Evolutionary conservation across 2,888 invertebrate species (phyloP), one percentile per base, ranked within the genome.

Genomic region (Sphecodes monilicornis): DNA sequence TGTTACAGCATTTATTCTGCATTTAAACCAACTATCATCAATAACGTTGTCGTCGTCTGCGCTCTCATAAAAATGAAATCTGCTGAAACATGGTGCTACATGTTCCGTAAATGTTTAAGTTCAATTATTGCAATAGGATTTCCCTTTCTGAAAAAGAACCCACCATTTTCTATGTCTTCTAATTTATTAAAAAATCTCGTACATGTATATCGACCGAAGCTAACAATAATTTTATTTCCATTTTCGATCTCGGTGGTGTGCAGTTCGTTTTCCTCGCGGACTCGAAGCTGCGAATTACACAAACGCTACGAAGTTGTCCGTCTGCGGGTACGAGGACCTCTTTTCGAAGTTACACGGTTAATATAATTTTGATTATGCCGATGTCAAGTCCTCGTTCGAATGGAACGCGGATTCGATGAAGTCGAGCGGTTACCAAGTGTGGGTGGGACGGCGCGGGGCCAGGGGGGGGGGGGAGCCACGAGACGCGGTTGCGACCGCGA

Each of bases 331-430:
- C 64, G 64, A 32, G 18, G 10, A 2, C 0, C 32, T 8, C 29
- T 8, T 22, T 32, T 32, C 64, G 18, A 32, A 64, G 64, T 16
- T 64, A 18, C 3, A 10, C 16, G 64, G 32, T 64, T 64, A 64
- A 64, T 64, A 64, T 64, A 64, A 64, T 64, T 64, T 64, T 32
- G 64, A 64, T 64, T 64, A 64, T 32, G 60, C 3, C 60, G 18
- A 29, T 8, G 29, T 64, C 32, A 64, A 64, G 18, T 3, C 18
- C 18, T 64, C 64, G 64, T 32, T 32, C 64, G 32, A 32, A 64
- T 64, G 64, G 64, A 32, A 32, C 64, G 64, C 32, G 32, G 64
- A 64, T 32, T 64, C 64, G 64, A 32, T 18, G 64, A 64, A 18
- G 64, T 6, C 57, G n/a, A 10, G 57, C 29, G 57, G 57, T 29